Percentiles rank a stretch among this genome's conserved stretches.
phyloP scores from a whole-genome alignment of 2,113 vertebrate species.

The Sprattus sprattus region DNA sequence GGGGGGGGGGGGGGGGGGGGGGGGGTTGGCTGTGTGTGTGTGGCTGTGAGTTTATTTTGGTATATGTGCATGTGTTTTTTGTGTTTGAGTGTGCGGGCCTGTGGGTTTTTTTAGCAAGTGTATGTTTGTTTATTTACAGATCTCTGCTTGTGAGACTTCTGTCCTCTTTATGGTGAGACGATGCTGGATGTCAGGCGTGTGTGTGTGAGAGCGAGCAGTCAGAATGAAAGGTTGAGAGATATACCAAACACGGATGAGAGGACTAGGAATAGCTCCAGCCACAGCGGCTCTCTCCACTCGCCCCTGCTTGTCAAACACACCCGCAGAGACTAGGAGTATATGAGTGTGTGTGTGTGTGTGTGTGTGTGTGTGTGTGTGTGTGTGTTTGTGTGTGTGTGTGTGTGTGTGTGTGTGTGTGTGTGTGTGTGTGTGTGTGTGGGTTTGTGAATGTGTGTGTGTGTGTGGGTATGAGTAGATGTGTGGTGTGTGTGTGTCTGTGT shows the following conservation, averaged over 20 bases:
- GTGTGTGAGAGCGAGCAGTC: background rate
- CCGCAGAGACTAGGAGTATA: background rate
- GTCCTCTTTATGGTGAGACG: background rate
- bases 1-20: too few relatives aligned
- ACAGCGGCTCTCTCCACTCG: background rate
- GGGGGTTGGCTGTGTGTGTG: too few relatives aligned
- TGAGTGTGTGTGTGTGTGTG: constrained; percentile 5
- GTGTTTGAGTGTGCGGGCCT: background rate
- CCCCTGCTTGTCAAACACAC: background rate
- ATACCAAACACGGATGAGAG: background rate
- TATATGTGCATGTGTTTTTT: background rate
- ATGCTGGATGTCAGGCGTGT: background rate
- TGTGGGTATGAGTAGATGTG: too few relatives aligned
- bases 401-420: background rate
- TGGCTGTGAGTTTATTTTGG: background rate
- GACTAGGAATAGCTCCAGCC: background rate
- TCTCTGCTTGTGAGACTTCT: background rate
- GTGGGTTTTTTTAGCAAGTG: too few relatives aligned
- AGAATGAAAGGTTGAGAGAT: too few relatives aligned
- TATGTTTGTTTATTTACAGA: background rate
- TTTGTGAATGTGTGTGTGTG: background rate
- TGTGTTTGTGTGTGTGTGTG: background rate
- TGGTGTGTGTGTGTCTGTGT: background rate
- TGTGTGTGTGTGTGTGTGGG: background rate
- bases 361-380: background rate